Conservation (phyloP, 2,888 invertebrate genomes). For the Coenonympha glycerion region DNA sequence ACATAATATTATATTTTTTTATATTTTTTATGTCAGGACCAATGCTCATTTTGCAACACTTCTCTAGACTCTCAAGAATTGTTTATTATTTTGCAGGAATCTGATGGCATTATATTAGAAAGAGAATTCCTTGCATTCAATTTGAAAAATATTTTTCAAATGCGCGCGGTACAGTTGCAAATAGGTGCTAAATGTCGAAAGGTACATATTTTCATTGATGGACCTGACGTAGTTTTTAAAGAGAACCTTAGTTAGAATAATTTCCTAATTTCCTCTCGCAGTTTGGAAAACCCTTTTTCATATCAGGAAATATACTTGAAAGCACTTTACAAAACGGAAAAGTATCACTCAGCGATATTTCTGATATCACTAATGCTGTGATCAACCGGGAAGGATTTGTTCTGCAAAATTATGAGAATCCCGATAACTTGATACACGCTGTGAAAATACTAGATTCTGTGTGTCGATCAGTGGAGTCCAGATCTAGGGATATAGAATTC, state of each 20-base stretch:
- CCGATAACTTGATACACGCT: slow-evolving; percentile 26
- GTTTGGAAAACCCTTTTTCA: slow-evolving; percentile 37
- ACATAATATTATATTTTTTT: too few species aligned
- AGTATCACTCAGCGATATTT: slow-evolving; percentile 31
- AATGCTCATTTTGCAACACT: too few species aligned
- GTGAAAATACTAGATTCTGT: slow-evolving; percentile 31
- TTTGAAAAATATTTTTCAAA: slow-evolving; percentile 30
- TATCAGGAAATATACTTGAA: slow-evolving; percentile 39
- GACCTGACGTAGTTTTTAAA: not conserved
- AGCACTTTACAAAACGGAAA: slow-evolving; percentile 26
- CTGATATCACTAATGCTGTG: slow-evolving; percentile 36
- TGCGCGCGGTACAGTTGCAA: slow-evolving; percentile 36
- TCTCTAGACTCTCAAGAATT: too few species aligned
- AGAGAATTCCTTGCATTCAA: slow-evolving; percentile 37
- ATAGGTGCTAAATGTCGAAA: slow-evolving; percentile 36
- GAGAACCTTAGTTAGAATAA: not conserved
- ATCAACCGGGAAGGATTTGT: slow-evolving; percentile 36
- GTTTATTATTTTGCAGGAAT: slow-evolving; percentile 29
- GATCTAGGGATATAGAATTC: slow-evolving; percentile 24
- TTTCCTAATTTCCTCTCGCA: slow-evolving; percentile 16
- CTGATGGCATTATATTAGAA: slow-evolving; percentile 39
- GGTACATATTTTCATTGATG: slow-evolving; percentile 28
- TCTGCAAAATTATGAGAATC: slow-evolving; percentile 27
- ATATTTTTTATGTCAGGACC: too few species aligned
- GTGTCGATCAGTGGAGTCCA: slow-evolving; percentile 30